These are phyloP conservation scores for Antheraea assamensis DNA, from an alignment of 2,888 invertebrate species.

Conservation along the genomic window DNA sequence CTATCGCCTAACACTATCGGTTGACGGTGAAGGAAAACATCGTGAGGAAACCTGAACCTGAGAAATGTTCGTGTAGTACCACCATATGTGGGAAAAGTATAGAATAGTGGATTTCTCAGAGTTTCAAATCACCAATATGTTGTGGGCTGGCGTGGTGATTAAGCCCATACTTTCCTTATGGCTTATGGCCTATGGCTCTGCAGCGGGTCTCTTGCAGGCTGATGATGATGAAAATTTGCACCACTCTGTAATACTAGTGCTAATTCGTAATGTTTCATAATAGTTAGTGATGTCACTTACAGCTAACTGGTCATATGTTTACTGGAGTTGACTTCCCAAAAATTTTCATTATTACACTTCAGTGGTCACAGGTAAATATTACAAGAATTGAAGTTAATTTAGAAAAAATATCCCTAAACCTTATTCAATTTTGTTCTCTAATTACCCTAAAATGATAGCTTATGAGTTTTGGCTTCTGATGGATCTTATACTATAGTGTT, in stretches of 20 bases:
- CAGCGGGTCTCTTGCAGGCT: too few relatives aligned
- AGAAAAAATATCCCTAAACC: background rate
- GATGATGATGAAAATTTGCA: too few relatives aligned
- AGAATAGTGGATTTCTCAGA: too few relatives aligned
- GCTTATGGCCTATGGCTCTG: too few relatives aligned
- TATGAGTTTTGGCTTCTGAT: background rate
- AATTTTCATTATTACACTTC: background rate
- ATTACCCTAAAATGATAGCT: background rate
- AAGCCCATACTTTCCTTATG: too few relatives aligned
- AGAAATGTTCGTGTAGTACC: too few relatives aligned
- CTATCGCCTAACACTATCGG: too few relatives aligned
- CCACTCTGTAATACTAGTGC: background rate
- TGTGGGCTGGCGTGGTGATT: too few relatives aligned
- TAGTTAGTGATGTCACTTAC: background rate
- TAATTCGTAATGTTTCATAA: background rate
- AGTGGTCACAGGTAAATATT: background rate
- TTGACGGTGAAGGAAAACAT: too few relatives aligned
- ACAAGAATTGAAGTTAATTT: background rate
- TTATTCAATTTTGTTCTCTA: background rate
- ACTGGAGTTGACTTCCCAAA: background rate
- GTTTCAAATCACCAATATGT: too few relatives aligned
- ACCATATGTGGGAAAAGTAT: too few relatives aligned
- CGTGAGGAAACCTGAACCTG: too few relatives aligned
- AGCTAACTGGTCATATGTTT: background rate
- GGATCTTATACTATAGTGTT: background rate